A percentile compares a stretch with the other conserved stretches of the same genome.
phyloP scores from a whole-genome alignment of 1,140 invertebrate species.

The Rhopalosiphum padi region DNA sequence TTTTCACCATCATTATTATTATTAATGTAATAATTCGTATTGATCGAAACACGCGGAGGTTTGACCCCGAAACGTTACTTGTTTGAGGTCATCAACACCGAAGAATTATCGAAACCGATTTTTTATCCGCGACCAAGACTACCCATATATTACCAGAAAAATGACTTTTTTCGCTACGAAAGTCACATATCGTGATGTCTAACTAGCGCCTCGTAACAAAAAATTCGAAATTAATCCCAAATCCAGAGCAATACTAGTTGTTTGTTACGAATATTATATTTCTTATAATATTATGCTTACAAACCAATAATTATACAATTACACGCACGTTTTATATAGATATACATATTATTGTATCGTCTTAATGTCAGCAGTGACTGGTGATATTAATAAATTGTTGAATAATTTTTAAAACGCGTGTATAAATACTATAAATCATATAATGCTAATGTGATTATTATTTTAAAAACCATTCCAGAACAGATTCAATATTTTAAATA shows the following conservation, averaged over 20 bases:
- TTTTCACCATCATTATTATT: constrained; percentile 51
- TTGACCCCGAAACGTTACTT: constrained; percentile 50
- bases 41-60: constrained; percentile 55
- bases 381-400: not conserved
- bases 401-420: not conserved
- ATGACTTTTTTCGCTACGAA: constrained; percentile 11
- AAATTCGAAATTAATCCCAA: not conserved
- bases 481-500: not conserved
- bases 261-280: not conserved
- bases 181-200: not conserved
- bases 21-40: constrained; percentile 58
- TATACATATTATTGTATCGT: not conserved
- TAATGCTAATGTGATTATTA: not conserved
- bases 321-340: not conserved
- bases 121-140: constrained; percentile 43
- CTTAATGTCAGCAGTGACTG: not conserved
- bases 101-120: constrained; percentile 40
- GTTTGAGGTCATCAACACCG: constrained; percentile 56
- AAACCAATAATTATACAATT: not conserved
- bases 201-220: not conserved
- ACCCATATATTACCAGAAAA: not conserved
- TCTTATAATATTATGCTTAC: not conserved
- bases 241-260: not conserved
- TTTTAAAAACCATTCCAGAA: not conserved
- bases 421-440: not conserved